Base-by-base conservation (phyloP, 1,140 invertebrate genomes). In the Zaprionus taronus region DNA sequence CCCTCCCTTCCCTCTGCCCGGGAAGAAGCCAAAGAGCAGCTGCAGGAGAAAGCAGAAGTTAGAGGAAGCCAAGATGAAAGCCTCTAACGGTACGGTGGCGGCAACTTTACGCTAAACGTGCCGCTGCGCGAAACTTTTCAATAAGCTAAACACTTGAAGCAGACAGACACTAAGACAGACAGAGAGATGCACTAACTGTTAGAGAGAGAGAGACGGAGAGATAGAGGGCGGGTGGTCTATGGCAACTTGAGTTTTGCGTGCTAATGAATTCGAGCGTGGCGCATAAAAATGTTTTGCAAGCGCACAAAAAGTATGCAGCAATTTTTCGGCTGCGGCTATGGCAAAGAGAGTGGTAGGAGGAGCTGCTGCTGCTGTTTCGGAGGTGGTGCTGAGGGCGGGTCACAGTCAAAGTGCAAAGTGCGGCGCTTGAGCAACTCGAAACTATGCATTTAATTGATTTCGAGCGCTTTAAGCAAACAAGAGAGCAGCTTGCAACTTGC, bases 401-500 rank as follows among this genome's bases (percentile, higher is more conserved):
- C 17, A 26, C 34, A n/a, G 36, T 26, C 53, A 56, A 76, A 72
- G 69, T 77, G 74, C 74, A 77, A 72, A 61, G 44, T 49, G 44
- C 47, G 57, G 17, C 65, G 57, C 61, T 76, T 57, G 64, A 73
- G 83, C 68, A 84, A 90, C 78, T 89, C 53, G 72, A 90, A 89
- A 84, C 85, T 89, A 90, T 90, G 84, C 84, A 89, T 89, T 89
- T 89, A 89, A 89, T 89, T 89, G 84, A 89, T 89, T 89, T 89
- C 69, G 72, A 90, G 85, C 72, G 71, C 78, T 83, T 81, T 66
- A 79, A 83, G 57, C 77, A 83, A 87, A 87, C 71, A 62, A 67
- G 38, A 22, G 28, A 34, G 38, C 51, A 20, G 41, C 66, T 20
- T 36, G 34, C 56, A 49, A 51, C 28, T 28, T 14, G 55, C 31